Base-by-base conservation (phyloP, 1,140 invertebrate genomes). In the Calycopis cecrops region DNA sequence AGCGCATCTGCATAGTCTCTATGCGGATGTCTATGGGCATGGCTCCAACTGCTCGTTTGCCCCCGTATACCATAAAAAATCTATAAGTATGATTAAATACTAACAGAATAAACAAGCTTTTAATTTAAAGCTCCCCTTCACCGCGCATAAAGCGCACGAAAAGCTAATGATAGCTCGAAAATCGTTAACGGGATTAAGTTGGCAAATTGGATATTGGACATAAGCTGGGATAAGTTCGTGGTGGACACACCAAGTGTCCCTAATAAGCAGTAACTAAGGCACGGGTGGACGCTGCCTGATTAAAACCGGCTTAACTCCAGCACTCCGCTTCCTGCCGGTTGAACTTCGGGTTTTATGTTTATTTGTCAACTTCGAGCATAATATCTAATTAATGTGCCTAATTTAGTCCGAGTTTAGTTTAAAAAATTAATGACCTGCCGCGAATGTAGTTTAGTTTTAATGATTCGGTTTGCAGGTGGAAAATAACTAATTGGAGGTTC, bases 241-340 rank as follows among this genome's bases (percentile, higher is more conserved):
- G 76, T 76, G 69, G 79, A 80, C 77, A 70, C 63, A 70, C 64
- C 67, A 71, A 78, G 70, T 73, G 75, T 69, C 61, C 65, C 72
- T 85, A 80, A 85, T 85, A 81, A 85, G 73, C 70, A 81, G 81
- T 76, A 79, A 79, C 70, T 76, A 76, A 79, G 69, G 71, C 35
- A 38, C 48, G 76, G 76, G 65, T 58, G 60, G 59, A 48, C 61
- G 62, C 56, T 59, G 62, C 50, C 70, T 74, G 73, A 79, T 79
- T 79, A 79, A 77, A 78, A 74, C 68, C 69, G 73, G 70, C 66
- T 79, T 74, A 77, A 70, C 67, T 69, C 47, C 56, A 60, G 49
- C 63, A 65, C 60, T 73, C 67, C 57, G 57, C 59, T 44, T 58
- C 48, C 52, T 17, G 6, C 55, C 48, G 11, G 54, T 48, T 60